Evolutionary conservation across 2,797 vertebrate genomes (phyloP), one percentile per base, ranked within the genome.

Genomic region (Microctenopoma stevenorrisi): DNA sequence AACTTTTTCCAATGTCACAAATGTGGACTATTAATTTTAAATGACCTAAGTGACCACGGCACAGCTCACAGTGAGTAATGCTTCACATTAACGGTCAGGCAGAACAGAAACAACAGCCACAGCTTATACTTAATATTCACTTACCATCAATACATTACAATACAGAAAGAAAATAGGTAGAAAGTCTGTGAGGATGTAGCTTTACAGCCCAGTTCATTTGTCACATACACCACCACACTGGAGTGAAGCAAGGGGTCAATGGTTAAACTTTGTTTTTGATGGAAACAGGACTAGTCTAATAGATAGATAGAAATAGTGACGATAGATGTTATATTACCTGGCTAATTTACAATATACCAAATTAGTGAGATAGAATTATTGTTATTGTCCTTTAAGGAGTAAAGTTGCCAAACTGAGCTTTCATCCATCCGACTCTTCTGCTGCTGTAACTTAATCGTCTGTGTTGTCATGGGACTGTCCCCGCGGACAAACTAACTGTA

Each of bases 381-480:
- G 11, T 48, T 47, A 52, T 53, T 63, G 37, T 73, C 16, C 50
- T 61, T 7, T 9, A 37, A 30, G 16, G 16, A 48, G 37, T n/a
- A 4, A 26, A 54, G 18, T 3, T 69, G 28, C 3, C 54, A 46
- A 57, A 2, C 18, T 56, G 43, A 79, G 11, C 26, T 28, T 35
- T 55, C 64, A 60, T 48, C 48, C 56, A 50, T 67, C 28, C 1
- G 43, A 42, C 59, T 72, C 49, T 18, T 25, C 51, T 22, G 33
- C 53, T 53, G 52, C 37, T 75, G 74, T 68, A 73, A 86, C 63
- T 44, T 43, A 46, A 59, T 50, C 60, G 28, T 38, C 16, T 58
- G 49, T 66, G 70, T 47, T 68, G 83, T 83, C 77, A 86, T 84
- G 74, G 37, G 78, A 78, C 68, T 6, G 49, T 63, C 62, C 52